A percentile compares a stretch with the other conserved stretches of the same genome.
Evolutionary conservation across 2,888 invertebrate genomes (phyloP).

Genomic region (Capitulum mitella): DNA sequence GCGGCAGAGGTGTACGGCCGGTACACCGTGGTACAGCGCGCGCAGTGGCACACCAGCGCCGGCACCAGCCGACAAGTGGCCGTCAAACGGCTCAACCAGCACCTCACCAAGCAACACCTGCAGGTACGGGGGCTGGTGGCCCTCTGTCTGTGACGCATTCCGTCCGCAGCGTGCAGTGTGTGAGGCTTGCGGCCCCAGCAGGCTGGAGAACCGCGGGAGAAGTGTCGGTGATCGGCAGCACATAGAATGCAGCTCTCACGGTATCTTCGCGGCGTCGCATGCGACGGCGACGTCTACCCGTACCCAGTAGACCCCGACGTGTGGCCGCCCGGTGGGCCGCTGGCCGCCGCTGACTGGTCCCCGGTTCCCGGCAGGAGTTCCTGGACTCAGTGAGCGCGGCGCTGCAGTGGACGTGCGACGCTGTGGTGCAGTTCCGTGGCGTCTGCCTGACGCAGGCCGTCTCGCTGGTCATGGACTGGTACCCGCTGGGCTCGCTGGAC

Average conservation of each 20-base stretch:
- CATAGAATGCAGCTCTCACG: no score
- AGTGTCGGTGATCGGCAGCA: no score
- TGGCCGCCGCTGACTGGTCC: no score
- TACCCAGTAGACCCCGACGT: no score
- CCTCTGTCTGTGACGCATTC: no score
- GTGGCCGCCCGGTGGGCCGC: neutral
- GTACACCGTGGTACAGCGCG: conserved; percentile 54
- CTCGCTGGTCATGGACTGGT: conserved; percentile 72
- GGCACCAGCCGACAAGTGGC: neutral
- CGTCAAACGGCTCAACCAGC: conserved; percentile 6
- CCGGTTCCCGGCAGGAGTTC: neutral
- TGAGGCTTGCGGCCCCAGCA: no score
- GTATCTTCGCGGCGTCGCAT: no score
- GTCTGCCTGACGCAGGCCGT: conserved; percentile 51
- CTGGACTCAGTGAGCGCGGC: conserved; percentile 1
- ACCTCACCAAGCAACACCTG: conserved; percentile 13
- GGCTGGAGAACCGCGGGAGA: no score
- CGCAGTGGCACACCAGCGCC: conserved; percentile 57
- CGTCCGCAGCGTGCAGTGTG: no score
- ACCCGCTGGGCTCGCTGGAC: conserved; percentile 70
- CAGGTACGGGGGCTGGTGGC: no score
- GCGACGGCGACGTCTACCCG: no score
- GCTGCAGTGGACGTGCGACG: conserved; percentile 25
- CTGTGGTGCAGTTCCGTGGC: conserved; percentile 25
- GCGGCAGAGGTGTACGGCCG: conserved; percentile 27